A percentile compares a stretch with the other conserved stretches of the same genome.
These are phyloP conservation scores for Dinothrombium tinctorium DNA, from an alignment of 1,140 invertebrate genomes.

Conservation along the genomic window DNA sequence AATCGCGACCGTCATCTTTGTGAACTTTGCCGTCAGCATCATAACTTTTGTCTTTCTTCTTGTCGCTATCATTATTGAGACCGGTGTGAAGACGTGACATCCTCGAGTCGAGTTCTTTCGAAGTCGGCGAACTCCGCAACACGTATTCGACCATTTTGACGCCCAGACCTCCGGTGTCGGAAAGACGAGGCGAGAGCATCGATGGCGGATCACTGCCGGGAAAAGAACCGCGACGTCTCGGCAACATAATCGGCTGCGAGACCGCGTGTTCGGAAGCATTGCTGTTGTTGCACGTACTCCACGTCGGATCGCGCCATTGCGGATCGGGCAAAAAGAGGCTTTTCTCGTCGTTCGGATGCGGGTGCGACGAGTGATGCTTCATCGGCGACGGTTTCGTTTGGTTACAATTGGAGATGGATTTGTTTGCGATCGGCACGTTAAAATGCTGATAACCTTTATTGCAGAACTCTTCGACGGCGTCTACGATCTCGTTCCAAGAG, in stretches of 20 bases:
- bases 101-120: slow-evolving; percentile 42
- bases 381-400: too few species aligned
- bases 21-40: slow-evolving; percentile 20
- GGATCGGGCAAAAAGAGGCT: slow-evolving; percentile 1
- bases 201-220: slow-evolving; percentile 12
- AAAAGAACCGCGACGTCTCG: slow-evolving; percentile 22
- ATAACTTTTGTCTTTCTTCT: slow-evolving; percentile 28
- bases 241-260: slow-evolving; percentile 28
- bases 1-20: too few species aligned
- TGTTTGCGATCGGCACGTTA: too few species aligned
- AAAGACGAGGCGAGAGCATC: slow-evolving; percentile 40
- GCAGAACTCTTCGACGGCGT: too few species aligned
- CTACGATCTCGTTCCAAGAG: too few species aligned
- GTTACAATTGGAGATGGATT: too few species aligned
- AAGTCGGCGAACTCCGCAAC: slow-evolving; percentile 57
- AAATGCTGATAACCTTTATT: too few species aligned
- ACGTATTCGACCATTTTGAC: slow-evolving; percentile 98
- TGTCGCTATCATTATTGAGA: slow-evolving; percentile 33
- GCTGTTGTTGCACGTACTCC: too few species aligned
- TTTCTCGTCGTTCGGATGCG: too few species aligned
- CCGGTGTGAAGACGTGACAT: slow-evolving; percentile 40
- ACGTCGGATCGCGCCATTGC: slow-evolving; percentile 59
- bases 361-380: too few species aligned
- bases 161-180: slow-evolving; percentile 53
- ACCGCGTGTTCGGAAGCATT: slow-evolving; percentile 17